A percentile compares a stretch with the other conserved stretches of the same genome.
Evolutionary conservation across 2,797 vertebrate genomes (phyloP).

Genomic region (Lycodopsis pacificus): DNA sequence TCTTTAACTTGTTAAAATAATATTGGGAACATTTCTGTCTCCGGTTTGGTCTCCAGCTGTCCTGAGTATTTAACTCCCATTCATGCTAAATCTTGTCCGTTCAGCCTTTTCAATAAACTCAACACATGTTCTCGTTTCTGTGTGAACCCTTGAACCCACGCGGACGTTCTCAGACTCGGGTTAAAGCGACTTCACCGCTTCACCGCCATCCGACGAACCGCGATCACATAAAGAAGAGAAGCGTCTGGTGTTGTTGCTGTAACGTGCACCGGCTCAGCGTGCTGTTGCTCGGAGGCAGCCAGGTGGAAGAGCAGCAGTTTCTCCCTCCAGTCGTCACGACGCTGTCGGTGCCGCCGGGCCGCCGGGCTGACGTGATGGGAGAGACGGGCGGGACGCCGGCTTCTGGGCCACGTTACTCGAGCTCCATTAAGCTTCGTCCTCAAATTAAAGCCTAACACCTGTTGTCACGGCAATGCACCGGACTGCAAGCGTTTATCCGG

Average conservation of each 20-base stretch:
- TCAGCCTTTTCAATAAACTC: constrained; percentile 20
- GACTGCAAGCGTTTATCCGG: constrained; percentile 73
- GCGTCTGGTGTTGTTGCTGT: constrained; percentile 45
- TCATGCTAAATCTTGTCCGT: constrained; percentile 19
- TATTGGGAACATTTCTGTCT: too few species aligned
- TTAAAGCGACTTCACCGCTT: constrained; percentile 48
- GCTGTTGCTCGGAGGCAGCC: constrained; percentile 62
- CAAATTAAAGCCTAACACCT: constrained; percentile 81
- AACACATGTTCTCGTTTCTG: background rate
- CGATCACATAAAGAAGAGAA: constrained; percentile 49
- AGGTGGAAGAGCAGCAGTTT: constrained; percentile 61
- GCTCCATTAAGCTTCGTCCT: constrained; percentile 82
- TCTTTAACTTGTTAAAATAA: too few species aligned
- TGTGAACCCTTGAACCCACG: constrained; percentile 33
- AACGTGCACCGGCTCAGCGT: constrained; percentile 29
- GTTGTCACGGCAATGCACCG: constrained; percentile 77
- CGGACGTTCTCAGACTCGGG: constrained; percentile 34
- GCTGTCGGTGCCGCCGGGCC: constrained; percentile 64
- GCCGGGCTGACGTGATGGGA: constrained; percentile 70
- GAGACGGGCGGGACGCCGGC: constrained; percentile 75
- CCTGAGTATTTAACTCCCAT: constrained; percentile 5
- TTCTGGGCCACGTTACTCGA: constrained; percentile 75
- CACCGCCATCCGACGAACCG: constrained; percentile 14
- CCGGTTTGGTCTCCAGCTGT: too few species aligned
- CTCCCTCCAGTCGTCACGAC: constrained; percentile 50